Conservation (phyloP, 92 coral and sea anemone species). For the Epizoanthus illoricatus region DNA sequence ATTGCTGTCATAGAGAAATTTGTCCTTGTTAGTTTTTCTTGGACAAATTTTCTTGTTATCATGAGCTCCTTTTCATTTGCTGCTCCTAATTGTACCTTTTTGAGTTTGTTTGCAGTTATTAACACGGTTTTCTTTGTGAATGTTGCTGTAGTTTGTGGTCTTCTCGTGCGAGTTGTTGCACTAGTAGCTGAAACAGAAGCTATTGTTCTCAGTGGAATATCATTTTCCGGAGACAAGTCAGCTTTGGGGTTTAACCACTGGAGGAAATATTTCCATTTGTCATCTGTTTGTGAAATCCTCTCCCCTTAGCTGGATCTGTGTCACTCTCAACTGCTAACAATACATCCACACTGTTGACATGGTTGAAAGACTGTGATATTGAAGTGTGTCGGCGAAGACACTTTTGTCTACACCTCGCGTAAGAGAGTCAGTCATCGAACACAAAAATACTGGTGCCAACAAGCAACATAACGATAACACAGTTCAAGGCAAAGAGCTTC, state of each 20-base stretch:
- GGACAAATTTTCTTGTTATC: neutral
- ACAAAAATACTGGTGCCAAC: neutral
- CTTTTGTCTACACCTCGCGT: conserved; percentile 3
- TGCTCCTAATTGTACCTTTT: neutral
- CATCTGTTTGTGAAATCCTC: no score
- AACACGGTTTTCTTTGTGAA: neutral
- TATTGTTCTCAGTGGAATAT: no score
- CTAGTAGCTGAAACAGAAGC: neutral
- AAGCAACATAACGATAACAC: neutral
- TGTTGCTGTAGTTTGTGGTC: neutral
- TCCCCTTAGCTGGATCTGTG: no score
- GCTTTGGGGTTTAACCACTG: neutral
- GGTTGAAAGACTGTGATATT: no score
- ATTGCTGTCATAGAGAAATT: neutral
- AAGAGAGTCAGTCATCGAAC: neutral
- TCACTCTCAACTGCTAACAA: no score
- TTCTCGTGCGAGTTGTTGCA: neutral
- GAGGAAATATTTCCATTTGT: neutral
- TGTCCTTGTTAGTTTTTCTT: neutral
- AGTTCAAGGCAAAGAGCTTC: neutral
- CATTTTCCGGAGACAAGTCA: neutral
- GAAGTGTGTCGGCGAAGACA: neutral
- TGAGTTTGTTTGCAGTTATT: neutral
- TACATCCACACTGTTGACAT: neutral
- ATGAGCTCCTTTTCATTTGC: neutral